Base-by-base conservation (phyloP, 2,113 vertebrate genomes). In the Glaucidium brasilianum region DNA sequence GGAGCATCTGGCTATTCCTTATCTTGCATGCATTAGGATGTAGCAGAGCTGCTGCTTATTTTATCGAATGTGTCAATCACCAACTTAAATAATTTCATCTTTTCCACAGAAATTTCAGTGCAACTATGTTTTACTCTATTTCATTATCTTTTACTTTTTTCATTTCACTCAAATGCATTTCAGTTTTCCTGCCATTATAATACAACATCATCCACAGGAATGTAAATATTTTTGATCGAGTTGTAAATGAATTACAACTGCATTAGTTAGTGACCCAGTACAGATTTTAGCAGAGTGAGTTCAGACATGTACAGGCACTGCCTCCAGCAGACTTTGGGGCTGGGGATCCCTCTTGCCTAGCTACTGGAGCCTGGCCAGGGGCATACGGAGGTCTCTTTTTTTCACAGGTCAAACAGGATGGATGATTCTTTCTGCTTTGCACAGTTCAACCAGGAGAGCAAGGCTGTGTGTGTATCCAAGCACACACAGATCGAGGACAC, bases 391-490 rank as follows among this genome's bases (percentile, higher is more conserved):
- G 14, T 11, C 5, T n/a, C 21, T 60, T 27, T 41, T 27, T 41
- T 50, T 91, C 59, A 1, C 1, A 30, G 49, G 43, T 3, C 18
- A 55, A 55, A 32, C 9, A 37, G 41, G 1, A 20, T 0, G 0
- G 10, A 34, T 39, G 15, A 30, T 71, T n/a, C 5, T 74, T 75
- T 81, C 32, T 41, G 15, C 14, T 12, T 53, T 22, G 34, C 6
- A 11, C 10, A 8, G 14, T 62, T 66, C 35, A 60, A 4, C 9
- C 0, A 2, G 8, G 6, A 78, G 6, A 78, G 14, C 35, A 58
- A 43, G 30, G 18, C 25, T 52, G 9, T 1, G 0, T 0, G 0
- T 9, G 22, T 30, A 19, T 73, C 49, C 20, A 0, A 0, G 17
- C 15, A 23, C 19, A 37, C 3, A 15, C 4, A 15, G 15, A 19